Conservation (phyloP, 2,797 vertebrate genomes). For the Benthosema pterotum region DNA sequence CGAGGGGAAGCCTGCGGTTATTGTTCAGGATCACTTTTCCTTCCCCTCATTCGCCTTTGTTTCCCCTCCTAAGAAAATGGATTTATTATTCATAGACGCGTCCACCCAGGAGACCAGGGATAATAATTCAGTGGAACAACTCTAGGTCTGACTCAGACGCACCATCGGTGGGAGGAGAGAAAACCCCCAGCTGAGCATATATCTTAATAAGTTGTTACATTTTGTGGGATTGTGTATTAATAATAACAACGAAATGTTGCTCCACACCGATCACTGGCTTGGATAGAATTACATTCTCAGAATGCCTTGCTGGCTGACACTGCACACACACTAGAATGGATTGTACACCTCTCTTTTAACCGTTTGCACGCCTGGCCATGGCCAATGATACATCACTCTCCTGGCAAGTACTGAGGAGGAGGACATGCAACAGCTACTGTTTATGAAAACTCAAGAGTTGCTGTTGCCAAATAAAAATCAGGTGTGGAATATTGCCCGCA, state of each 20-base stretch:
- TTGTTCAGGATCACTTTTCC: conserved; percentile 48
- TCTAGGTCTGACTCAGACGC: conserved; percentile 4
- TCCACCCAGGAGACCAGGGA: conserved; percentile 11
- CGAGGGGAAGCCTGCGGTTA: conserved; percentile 44
- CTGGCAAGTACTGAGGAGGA: too few relatives aligned
- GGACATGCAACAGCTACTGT: too few relatives aligned
- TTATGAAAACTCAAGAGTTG: too few relatives aligned
- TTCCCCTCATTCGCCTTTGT: conserved; percentile 56
- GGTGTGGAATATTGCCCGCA: too few relatives aligned
- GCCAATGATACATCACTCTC: too few relatives aligned
- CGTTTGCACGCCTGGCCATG: too few relatives aligned
- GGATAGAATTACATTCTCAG: conserved; percentile 1
- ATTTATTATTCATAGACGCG: conserved; percentile 48
- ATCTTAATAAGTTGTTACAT: neutral
- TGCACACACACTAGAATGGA: too few relatives aligned
- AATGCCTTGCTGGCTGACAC: neutral
- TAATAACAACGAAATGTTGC: neutral
- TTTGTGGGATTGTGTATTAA: neutral
- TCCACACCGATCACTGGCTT: neutral
- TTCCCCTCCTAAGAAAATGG: conserved; percentile 39
- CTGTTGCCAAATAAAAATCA: too few relatives aligned
- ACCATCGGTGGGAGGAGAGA: conserved; percentile 11
- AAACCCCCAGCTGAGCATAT: conserved; percentile 4
- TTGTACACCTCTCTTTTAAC: too few relatives aligned
- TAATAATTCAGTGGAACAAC: conserved; percentile 25